Conservation (phyloP, 2,113 vertebrate genomes). For the Caranx melampygus region DNA sequence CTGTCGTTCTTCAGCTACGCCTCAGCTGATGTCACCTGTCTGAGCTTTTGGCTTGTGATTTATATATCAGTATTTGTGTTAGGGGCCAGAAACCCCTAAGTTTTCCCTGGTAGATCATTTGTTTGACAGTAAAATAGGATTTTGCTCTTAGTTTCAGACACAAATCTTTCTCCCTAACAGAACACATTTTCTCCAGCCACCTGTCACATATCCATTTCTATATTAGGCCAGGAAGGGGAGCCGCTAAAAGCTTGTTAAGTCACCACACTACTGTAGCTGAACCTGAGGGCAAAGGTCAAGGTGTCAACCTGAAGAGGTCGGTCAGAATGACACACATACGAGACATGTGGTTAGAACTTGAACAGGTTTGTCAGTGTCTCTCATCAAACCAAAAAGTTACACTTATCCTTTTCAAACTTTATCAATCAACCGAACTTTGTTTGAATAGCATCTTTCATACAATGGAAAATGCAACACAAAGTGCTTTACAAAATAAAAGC, state of each 20-base stretch:
- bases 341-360: too few relatives aligned
- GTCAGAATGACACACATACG: background rate
- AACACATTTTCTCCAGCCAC: background rate
- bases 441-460: too few relatives aligned
- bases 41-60: slow-evolving; percentile 19
- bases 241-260: background rate
- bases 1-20: background rate
- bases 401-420: too few relatives aligned
- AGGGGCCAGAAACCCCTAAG: slow-evolving; percentile 23
- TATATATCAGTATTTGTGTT: slow-evolving; percentile 13
- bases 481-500: too few relatives aligned
- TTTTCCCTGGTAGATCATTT: background rate
- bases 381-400: too few relatives aligned
- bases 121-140: background rate
- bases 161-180: background rate
- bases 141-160: background rate
- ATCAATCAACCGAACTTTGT: too few relatives aligned
- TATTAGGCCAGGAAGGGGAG: background rate
- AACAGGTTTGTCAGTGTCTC: background rate
- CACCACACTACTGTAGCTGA: background rate
- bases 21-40: slow-evolving; percentile 58
- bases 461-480: too few relatives aligned
- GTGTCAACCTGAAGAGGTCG: background rate
- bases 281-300: background rate
- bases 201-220: background rate